These are phyloP conservation scores for Hippocampus comes DNA, from an alignment of 2,113 vertebrate species.

Conservation along the genomic window DNA sequence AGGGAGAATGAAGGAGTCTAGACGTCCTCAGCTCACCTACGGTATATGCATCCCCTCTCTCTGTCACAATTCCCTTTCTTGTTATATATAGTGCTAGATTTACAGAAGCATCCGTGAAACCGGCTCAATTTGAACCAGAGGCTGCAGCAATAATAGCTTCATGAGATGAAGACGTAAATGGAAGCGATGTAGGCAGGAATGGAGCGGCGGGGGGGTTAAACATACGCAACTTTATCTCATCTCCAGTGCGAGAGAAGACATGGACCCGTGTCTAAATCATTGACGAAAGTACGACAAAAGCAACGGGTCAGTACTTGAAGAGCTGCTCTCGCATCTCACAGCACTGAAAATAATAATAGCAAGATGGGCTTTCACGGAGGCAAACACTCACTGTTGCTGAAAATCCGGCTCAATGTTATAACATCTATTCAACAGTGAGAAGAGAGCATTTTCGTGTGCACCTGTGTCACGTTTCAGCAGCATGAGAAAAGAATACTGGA, in stretches of 20 bases:
- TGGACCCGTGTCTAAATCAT: slow-evolving; percentile 47
- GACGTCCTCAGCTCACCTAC: slow-evolving; percentile 26
- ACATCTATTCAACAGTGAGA: too few species aligned
- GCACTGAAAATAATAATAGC: not conserved
- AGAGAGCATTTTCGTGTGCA: too few species aligned
- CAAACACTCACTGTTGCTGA: not conserved
- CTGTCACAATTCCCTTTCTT: slow-evolving; percentile 30
- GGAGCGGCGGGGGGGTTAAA: not conserved
- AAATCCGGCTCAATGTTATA: not conserved
- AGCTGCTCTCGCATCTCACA: slow-evolving; percentile 9
- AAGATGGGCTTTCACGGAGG: slow-evolving; percentile 5
- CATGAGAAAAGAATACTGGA: too few species aligned
- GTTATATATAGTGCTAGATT: slow-evolving; percentile 27
- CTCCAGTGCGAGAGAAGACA: slow-evolving; percentile 52
- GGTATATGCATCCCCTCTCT: slow-evolving; percentile 4
- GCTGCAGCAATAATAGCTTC: slow-evolving; percentile 46
- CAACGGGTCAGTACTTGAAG: slow-evolving; percentile 22
- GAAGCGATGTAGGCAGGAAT: slow-evolving; percentile 35
- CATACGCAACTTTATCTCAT: slow-evolving; percentile 34
- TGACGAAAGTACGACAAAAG: slow-evolving; percentile 32
- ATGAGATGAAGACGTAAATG: slow-evolving; percentile 50
- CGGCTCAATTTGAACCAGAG: slow-evolving; percentile 48
- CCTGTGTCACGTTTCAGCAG: too few species aligned
- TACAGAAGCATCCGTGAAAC: slow-evolving; percentile 47
- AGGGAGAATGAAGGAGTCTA: slow-evolving; percentile 6